A percentile compares a stretch with the other conserved stretches of the same genome.
Conservation (phyloP, 2,888 invertebrate species). For the Thecophora atra region DNA sequence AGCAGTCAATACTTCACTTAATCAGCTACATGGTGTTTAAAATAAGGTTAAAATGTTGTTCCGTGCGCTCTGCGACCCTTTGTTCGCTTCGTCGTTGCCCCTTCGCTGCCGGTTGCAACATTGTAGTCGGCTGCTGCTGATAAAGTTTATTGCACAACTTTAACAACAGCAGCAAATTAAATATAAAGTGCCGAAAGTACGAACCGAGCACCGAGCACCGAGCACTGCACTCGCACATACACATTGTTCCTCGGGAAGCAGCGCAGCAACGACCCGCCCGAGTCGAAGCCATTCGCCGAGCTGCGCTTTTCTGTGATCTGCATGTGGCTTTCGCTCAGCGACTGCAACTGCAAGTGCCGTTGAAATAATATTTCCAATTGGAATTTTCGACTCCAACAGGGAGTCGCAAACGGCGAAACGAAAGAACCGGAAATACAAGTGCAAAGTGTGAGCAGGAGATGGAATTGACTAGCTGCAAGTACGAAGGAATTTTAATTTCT, state of each 20-base stretch:
- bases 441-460: slow-evolving; percentile 9
- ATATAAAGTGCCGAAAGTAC: slow-evolving; percentile 31
- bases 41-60: neutral
- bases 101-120: neutral
- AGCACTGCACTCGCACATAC: neutral
- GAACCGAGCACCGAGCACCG: neutral
- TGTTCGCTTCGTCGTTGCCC: too few relatives aligned
- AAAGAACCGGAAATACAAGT: neutral
- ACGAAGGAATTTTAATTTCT: slow-evolving; percentile 22
- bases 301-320: too few relatives aligned
- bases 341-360: neutral
- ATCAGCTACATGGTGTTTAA: neutral
- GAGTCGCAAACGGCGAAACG: neutral
- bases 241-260: neutral
- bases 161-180: slow-evolving; percentile 30
- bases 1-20: neutral
- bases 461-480: neutral
- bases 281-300: too few relatives aligned
- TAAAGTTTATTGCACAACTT: neutral
- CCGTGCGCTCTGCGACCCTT: too few relatives aligned
- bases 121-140: neutral
- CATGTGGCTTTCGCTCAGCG: neutral
- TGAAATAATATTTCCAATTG: slow-evolving; percentile 30
- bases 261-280: neutral
- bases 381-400: slow-evolving; percentile 13